Base-by-base conservation (phyloP, 2,797 vertebrate species). In the Kryptolebias ocellatus region DNA sequence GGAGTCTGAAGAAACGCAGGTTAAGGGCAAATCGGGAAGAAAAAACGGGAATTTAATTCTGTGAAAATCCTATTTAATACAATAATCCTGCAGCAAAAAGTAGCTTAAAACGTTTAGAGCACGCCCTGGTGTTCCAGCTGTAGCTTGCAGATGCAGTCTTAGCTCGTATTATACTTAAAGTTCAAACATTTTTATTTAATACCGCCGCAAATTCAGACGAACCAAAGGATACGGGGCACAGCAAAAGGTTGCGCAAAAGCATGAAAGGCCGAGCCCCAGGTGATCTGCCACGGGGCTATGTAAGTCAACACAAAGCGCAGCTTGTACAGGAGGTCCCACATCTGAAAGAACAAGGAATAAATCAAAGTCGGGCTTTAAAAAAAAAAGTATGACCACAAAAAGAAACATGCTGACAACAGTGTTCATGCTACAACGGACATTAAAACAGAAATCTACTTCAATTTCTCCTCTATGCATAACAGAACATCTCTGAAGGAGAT, bases 231-330 rank as follows among this genome's bases (percentile, higher is more conserved):
- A 99, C 97, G 98, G 80, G 98, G 98, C 76, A 99, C 98, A 28
- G 98, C 98, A 79, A 99, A 99, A 2, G 98, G 98, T 81, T 99
- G 98, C 75, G 98, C 98, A 45, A 99, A 99, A 66, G 98, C 98
- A 61, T 99, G 98, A 85, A 99, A 99, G 63, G 98, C 98, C 49
- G 97, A 99, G 53, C 98, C 98, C 98, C 98, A 99, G 0, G 98
- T 98, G 84, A 99, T 99, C 79, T 99, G 98, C 97, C 97, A 99
- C 0, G 98, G 98, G 58, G 98, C 98, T 28, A 99, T 97, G 81
- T 99, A 99, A 46, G 97, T 98, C 87, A 98, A 94, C 65, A 99
- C 97, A 68, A 99, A 99, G 74, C 95, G 95, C 80, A 99, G 80
- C 83, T 99, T 99, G 91, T 97, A 97, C 80, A 99, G 95, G 76